Base-by-base conservation (phyloP, 2,113 vertebrate species). In the Gallinago undulata region DNA sequence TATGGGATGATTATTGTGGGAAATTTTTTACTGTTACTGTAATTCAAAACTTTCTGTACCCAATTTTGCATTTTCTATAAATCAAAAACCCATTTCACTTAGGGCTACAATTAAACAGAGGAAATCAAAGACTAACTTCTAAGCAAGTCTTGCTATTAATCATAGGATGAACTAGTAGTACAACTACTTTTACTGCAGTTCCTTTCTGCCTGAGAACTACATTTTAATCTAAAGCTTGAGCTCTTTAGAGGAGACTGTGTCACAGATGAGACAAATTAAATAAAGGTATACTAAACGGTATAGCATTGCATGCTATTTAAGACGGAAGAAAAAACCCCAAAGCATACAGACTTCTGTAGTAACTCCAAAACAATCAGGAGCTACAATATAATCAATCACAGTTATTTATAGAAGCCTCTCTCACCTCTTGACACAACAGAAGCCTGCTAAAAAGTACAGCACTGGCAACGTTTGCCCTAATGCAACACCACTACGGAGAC, bases 21-120 rank as follows among this genome's bases (percentile, higher is more conserved):
- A 92, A 97, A 79, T 95, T 93, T 97, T 96, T 97, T 97, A 97
- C 93, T 97, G 95, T 93, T 60, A 43, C 94, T 85, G 94, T 89
- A 80, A 95, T 91, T 95, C 70, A 96, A 96, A 97, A 98, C 97
- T 98, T 97, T 97, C 97, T 90, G 96, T 95, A 83, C 93, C 94
- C 60, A 94, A 90, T 94, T 96, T 96, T 94, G 95, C 94, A 95
- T 97, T 94, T 96, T 96, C 97, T 96, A 96, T 97, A 97, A 97
- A 98, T 98, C 97, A 97, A 96, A 97, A 94, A 70, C 92, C 94
- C 74, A 80, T 96, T 96, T 94, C 82, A 96, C 96, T 97, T 80
- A 81, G 63, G 89, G 91, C 66, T 67, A 96, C 96, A 97, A 96
- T 96, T 96, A 97, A 97, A 95, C 72, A 67, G 86, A 93, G 92